Evolutionary conservation across 2,113 vertebrate genomes (phyloP), one percentile per base, ranked within the genome.

Genomic region (Vireo altiloquus): DNA sequence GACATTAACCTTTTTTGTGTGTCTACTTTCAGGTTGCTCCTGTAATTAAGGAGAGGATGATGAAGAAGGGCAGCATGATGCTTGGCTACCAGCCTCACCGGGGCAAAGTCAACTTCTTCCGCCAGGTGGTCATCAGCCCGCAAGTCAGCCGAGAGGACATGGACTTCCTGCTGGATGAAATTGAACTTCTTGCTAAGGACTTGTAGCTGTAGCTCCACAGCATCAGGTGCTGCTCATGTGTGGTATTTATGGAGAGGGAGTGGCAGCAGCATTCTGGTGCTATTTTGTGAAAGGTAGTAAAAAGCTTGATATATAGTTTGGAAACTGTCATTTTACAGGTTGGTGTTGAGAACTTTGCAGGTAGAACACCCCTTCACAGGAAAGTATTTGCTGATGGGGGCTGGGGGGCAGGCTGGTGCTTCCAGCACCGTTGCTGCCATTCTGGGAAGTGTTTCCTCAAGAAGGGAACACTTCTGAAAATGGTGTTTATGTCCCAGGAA

Each of bases 1-100:
- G 59, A 54, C 21, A 31, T 24, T 30, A 75, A 52, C 17, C 24
- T 54, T 89, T 10, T 40, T 49, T 81, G 57, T 90, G n/a, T 94
- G 56, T 72, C 24, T 71, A 5, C 22, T 94, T 94, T 66, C 92
- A 98, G 99, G 98, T 99, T 88, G 99, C 98, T 25, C 98, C 99
- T 7, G 13, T 95, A 85, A 97, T 99, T 74, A 99, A 99, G 84
- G 98, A 98, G 94, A 97, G 98, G 24, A 98, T 99, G 98, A 98
- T 98, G 98, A 99, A 98, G 97, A 98, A 97, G 16, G 98, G 98
- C 50, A 98, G 98, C 77, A 97, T 99, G 97, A 99, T 98, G 99
- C 87, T 99, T 57, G 97, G 98, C 40, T 99, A 99, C 95, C 98
- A 99, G 90, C 97, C 98, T 19, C 98, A 98, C 25, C 61, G 68